Evolutionary conservation across 2,888 invertebrate species (phyloP), one percentile per base, ranked within the genome.

Genomic region (Parochlus steinenii): DNA sequence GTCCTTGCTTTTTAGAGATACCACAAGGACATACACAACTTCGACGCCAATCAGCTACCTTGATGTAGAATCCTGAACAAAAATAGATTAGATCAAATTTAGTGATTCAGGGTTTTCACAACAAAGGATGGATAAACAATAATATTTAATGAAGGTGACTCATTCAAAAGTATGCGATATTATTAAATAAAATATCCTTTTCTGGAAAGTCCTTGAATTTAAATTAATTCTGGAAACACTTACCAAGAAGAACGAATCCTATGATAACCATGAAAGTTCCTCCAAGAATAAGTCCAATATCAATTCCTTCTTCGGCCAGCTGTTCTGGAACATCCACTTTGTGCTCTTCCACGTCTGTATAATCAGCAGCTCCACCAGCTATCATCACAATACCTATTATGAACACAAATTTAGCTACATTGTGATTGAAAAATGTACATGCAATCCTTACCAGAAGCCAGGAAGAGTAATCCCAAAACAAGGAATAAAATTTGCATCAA

Each of bases 331-430:
- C n/a, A 53, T 51, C 38, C 44, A 55, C 45, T 52, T 59, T 49
- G 37, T 49, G 49, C 24, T 53, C 46, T 38, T 49, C 47, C 12
- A 63, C 57, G 8, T 64, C 60, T 18, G 65, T 58, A 52, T 69
- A 72, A 47, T 71, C 69, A 31, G 71, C 63, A 4, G 69, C 65
- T 23, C 72, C 72, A 40, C 71, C 69, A 40, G 72, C 68, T 43
- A 73, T 53, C 61, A 75, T 63, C 31, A 71, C 68, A 44, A 73
- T 53, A 40, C 71, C 71, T 59, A 55, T 41, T 47, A 53, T 50
- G 11, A 52, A 33, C 3, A 46, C 41, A 30, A 47, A 41, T 16
- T 12, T 25, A 8, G 36, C 15, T 10, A 22, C 14, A 20, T 20
- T 18, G 17, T 25, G n/a, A 27, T 27, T 19, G n/a, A 18, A 5